These are phyloP conservation scores for Mythimna albipuncta DNA, from an alignment of 2,888 invertebrate genomes.

Conservation along the genomic window DNA sequence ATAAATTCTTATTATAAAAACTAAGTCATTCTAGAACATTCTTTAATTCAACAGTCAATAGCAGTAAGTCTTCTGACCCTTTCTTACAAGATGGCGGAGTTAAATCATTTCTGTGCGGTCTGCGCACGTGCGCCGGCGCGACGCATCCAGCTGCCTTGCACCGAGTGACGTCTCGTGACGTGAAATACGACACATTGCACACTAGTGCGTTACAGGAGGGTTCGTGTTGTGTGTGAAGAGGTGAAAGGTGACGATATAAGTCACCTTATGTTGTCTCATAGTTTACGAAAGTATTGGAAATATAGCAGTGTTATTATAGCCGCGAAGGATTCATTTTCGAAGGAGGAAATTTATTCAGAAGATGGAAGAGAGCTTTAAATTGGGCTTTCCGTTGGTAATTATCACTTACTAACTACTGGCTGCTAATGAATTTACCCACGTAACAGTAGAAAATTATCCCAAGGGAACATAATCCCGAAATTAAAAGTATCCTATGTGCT, in stretches of 20 bases:
- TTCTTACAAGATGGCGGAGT: not conserved
- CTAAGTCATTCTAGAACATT: not conserved
- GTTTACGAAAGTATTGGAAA: not conserved
- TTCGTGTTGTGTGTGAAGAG: constrained; percentile 9
- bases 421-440: too few species aligned
- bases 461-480: too few species aligned
- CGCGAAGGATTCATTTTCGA: not conserved
- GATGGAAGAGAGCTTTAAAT: not conserved
- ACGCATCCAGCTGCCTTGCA: constrained; percentile 54
- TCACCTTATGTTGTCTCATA: not conserved
- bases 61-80: constrained; percentile 22
- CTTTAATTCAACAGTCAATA: not conserved
- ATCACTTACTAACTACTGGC: not conserved
- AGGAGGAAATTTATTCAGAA: not conserved
- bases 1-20: too few species aligned
- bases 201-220: constrained; percentile 4
- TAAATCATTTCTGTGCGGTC: constrained; percentile 54
- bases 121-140: constrained; percentile 57
- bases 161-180: constrained; percentile 37
- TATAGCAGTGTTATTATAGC: not conserved
- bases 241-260: constrained; percentile 3
- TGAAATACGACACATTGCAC: constrained; percentile 56
- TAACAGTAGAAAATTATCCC: too few species aligned
- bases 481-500: too few species aligned
- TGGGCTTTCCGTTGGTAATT: not conserved